Evolutionary conservation across 2,797 vertebrate species (phyloP).

Genomic region (Varecia variegata): DNA sequence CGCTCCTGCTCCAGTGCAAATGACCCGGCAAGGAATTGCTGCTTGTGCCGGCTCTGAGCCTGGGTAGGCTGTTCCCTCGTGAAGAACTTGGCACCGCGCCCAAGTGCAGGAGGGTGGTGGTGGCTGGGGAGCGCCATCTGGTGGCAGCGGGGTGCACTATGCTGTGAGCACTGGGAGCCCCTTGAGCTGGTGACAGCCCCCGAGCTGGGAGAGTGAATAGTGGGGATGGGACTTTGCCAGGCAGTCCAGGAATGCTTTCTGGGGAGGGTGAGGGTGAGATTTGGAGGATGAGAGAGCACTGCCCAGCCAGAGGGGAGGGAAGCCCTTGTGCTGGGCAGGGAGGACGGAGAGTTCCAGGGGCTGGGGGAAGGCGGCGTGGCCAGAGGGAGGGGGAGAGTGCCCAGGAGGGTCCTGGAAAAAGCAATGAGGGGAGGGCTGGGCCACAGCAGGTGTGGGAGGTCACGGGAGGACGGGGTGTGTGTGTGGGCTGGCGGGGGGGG

Average conservation of each 20-base stretch:
- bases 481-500: background rate
- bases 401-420: background rate
- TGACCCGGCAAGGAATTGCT: background rate
- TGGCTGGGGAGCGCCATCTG: background rate
- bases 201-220: too few relatives aligned
- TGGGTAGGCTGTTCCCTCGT: background rate
- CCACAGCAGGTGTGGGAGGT: background rate
- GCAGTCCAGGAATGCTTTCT: background rate
- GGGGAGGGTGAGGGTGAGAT: background rate
- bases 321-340: fast-evolving
- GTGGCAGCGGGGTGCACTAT: fast-evolving
- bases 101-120: background rate
- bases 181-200: too few relatives aligned
- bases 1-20: too few relatives aligned
- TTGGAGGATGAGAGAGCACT: background rate
- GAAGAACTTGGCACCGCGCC: background rate
- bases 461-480: background rate
- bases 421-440: background rate
- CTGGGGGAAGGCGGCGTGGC: background rate
- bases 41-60: background rate
- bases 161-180: background rate
- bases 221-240: background rate
- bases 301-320: background rate
- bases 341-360: background rate
- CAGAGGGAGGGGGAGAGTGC: background rate